phyloP scores from a whole-genome alignment of 2,888 invertebrate species.

The Alviniconcha strummeri region DNA sequence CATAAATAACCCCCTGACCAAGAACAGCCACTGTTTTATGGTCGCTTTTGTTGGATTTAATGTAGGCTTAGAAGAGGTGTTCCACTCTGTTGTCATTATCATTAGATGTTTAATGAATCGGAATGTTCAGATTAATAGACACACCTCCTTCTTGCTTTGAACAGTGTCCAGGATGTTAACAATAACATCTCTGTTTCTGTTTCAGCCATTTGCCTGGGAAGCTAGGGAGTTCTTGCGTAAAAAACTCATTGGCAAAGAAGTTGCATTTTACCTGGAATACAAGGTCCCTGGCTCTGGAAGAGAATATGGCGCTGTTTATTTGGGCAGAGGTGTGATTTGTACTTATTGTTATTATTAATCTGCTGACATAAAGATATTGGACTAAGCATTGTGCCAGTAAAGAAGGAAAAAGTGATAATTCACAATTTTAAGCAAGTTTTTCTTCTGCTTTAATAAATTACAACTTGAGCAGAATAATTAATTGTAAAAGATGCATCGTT shows the following conservation, averaged over 20 bases:
- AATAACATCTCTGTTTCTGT: slow-evolving; percentile 27
- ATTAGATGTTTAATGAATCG: too few relatives aligned
- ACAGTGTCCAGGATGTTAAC: too few relatives aligned
- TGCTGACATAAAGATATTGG: background rate
- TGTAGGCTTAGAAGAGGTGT: too few relatives aligned
- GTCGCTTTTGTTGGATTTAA: too few relatives aligned
- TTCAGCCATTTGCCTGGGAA: slow-evolving; percentile 96
- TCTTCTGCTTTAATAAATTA: background rate
- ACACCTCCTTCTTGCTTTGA: too few relatives aligned
- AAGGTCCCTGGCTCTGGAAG: slow-evolving; percentile 86
- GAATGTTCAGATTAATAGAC: too few relatives aligned
- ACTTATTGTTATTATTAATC: background rate
- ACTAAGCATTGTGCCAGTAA: background rate
- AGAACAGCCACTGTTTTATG: too few relatives aligned
- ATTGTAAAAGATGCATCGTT: too few relatives aligned
- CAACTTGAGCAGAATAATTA: too few relatives aligned
- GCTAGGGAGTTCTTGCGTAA: slow-evolving; percentile 96
- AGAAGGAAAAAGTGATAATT: background rate
- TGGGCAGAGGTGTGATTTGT: slow-evolving; percentile 83
- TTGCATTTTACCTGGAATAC: slow-evolving; percentile 86
- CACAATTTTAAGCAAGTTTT: background rate
- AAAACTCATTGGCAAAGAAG: slow-evolving; percentile 94
- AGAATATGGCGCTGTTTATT: slow-evolving; percentile 90
- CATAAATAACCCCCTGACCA: too few relatives aligned
- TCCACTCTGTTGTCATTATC: too few relatives aligned